These are phyloP conservation scores for Carduelis carduelis DNA, from an alignment of 2,797 vertebrate genomes.

Conservation along the genomic window DNA sequence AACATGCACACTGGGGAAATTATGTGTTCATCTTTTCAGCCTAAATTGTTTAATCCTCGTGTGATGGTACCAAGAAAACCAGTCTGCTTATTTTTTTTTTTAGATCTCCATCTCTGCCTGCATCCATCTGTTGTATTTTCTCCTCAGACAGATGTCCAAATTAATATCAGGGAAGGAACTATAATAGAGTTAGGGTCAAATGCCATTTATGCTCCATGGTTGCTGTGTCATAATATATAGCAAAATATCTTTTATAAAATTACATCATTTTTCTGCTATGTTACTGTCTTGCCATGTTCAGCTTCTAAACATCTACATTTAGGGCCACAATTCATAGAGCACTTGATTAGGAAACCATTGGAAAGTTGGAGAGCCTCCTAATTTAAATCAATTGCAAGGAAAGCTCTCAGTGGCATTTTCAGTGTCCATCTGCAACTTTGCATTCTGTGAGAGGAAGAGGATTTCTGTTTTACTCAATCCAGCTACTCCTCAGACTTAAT, in stretches of 20 bases:
- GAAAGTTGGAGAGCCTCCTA: constrained; percentile 51
- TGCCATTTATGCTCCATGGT: not conserved
- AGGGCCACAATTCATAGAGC: not conserved
- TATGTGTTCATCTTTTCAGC: not conserved
- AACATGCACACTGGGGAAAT: not conserved
- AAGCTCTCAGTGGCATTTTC: constrained; percentile 53
- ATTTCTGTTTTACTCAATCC: constrained; percentile 29
- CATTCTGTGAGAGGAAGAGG: not conserved
- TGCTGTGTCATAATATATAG: not conserved
- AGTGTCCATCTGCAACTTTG: constrained; percentile 1
- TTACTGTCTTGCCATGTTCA: not conserved
- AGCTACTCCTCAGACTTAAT: not conserved
- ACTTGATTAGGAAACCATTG: constrained; percentile 54
- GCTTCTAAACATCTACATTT: not conserved
- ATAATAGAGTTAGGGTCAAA: not conserved
- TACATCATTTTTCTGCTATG: not conserved
- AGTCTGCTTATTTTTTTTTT: not conserved
- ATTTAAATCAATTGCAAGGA: constrained; percentile 63
- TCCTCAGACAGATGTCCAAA: not conserved
- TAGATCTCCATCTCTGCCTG: not conserved
- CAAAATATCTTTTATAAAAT: not conserved
- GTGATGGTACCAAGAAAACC: not conserved
- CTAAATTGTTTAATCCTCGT: not conserved
- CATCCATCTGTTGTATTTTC: not conserved
- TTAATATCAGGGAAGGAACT: not conserved